phyloP scores from a whole-genome alignment of 1,140 invertebrate genomes.

The Chionoecetes opilio region DNA sequence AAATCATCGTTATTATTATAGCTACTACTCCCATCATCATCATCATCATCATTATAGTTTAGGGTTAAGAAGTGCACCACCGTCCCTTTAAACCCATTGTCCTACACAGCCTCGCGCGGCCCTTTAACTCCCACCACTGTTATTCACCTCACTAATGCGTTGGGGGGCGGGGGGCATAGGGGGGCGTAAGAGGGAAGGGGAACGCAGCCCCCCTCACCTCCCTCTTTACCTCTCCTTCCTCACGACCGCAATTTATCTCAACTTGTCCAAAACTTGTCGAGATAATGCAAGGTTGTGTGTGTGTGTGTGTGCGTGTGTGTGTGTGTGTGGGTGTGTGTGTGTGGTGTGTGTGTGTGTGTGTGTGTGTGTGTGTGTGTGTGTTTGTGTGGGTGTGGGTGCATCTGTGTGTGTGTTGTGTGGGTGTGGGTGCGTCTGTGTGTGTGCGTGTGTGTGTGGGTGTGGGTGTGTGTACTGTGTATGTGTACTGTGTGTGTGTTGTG shows the following conservation, averaged over 20 bases:
- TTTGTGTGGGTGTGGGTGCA: constrained; percentile 39
- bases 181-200: background rate
- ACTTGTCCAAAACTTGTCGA: constrained; percentile 19
- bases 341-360: background rate
- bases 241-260: background rate
- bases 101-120: background rate
- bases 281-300: background rate
- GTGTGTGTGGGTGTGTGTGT: constrained; percentile 50
- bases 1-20: background rate
- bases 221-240: background rate
- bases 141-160: background rate
- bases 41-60: background rate
- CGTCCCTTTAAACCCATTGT: background rate
- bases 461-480: background rate
- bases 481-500: constrained; percentile 38
- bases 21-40: background rate
- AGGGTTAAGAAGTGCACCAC: background rate
- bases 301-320: constrained; percentile 38
- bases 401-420: constrained; percentile 9
- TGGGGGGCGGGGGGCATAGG: background rate
- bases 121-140: background rate
- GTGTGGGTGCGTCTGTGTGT: too few species aligned
- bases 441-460: too few species aligned
- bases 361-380: constrained; percentile 32
- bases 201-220: background rate